Conservation (phyloP, 2,797 vertebrate species). For the Triplophysa bombifrons region DNA sequence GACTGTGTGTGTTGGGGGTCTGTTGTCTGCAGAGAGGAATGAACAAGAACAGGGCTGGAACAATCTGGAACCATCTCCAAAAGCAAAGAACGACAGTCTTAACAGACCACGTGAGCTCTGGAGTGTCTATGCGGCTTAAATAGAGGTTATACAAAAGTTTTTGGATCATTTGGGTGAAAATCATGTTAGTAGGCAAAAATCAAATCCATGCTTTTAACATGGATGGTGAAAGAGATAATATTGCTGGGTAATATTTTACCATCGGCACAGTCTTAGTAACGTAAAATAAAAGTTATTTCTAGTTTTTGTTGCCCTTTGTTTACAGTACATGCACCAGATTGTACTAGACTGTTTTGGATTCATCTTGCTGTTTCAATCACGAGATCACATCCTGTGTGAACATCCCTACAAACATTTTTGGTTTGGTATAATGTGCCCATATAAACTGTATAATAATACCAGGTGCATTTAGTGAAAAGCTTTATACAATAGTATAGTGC, state of each 20-base stretch:
- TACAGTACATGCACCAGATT: not conserved
- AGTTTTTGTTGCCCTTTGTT: not conserved
- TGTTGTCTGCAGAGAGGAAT: conserved; percentile 22
- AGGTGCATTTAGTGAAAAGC: not conserved
- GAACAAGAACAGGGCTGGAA: conserved; percentile 9
- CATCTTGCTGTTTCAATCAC: not conserved
- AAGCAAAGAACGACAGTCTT: conserved; percentile 11
- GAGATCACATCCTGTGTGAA: conserved; percentile 3
- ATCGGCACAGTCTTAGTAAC: not conserved
- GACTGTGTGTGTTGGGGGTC: conserved; percentile 21
- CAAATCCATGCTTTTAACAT: not conserved
- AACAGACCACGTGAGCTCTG: not conserved
- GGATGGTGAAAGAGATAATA: not conserved
- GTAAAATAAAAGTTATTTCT: not conserved
- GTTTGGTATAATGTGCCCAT: not conserved
- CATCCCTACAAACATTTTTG: not conserved
- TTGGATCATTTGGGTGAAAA: conserved; percentile 6
- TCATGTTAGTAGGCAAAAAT: not conserved
- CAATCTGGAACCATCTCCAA: conserved; percentile 3
- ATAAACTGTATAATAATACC: not conserved
- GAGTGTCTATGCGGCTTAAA: not conserved
- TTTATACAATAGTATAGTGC: too few species aligned
- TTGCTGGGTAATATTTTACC: not conserved
- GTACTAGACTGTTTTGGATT: too few species aligned
- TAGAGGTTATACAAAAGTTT: not conserved